Base-by-base conservation (phyloP, 2,888 invertebrate genomes). In the Furcula furcula region DNA sequence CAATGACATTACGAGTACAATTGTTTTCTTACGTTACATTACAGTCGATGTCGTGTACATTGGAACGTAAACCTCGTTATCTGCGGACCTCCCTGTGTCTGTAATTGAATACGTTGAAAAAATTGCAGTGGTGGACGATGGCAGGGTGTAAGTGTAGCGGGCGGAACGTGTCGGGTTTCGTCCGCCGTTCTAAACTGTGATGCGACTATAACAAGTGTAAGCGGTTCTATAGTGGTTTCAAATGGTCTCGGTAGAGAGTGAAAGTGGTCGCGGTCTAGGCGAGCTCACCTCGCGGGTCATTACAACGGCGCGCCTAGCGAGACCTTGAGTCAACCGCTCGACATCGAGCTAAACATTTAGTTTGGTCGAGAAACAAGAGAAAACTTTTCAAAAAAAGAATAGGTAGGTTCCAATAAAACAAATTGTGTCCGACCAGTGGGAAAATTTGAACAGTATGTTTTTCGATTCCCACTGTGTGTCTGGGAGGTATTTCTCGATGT, bases 261-360 rank as follows among this genome's bases (percentile, higher is more conserved):
- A 85, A 84, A 85, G 84, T 83, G 71, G 68, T 66, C 65, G 64
- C 56, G 60, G 65, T 66, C 72, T 76, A 74, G 68, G 66, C 73
- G 67, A 66, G 59, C 64, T 59, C 54, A 58, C 53, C 56, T 62
- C 58, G 56, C 49, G 55, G 52, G 36, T 48, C 49, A 40, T 38
- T 34, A 43, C 46, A 30, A 44, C 47, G 53, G 51, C 54, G 46
- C 46, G 51, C 52, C 51, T 52, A 42, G 43, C 36, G 47, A 54
- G 65, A 66, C 67, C 65, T 68, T 68, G 67, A 56, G 48, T 40
- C 26, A 48, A 55, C 58, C 48, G 52, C 46, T 40, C 18, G 31
- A 25, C 45, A 37, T 31, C 47, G 22, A 47, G 40, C 43, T 37
- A 48, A 48, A 51, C 41, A 45, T 31, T 45, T 11, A 35, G 11